phyloP scores from a whole-genome alignment of 1,140 invertebrate species.

The Trachymyrmex cornetzi region DNA sequence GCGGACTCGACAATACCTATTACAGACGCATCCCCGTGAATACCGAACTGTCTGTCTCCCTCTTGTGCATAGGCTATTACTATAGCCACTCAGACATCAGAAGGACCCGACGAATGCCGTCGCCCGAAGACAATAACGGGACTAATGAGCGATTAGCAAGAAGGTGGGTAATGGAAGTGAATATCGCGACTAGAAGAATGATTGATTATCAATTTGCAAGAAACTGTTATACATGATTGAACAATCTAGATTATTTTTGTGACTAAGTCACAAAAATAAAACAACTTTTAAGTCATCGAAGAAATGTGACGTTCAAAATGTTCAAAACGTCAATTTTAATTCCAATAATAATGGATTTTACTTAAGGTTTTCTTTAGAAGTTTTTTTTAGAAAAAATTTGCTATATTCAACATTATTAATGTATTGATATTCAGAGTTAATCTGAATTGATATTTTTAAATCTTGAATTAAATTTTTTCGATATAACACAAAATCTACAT shows the following conservation, averaged over 20 bases:
- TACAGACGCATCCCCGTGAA: slow-evolving; percentile 45
- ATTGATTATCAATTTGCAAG: slow-evolving; percentile 34
- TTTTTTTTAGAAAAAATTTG: too few relatives aligned
- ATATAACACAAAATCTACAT: neutral
- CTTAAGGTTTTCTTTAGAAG: neutral
- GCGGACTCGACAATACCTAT: slow-evolving; percentile 59
- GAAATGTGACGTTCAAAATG: neutral
- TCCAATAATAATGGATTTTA: neutral
- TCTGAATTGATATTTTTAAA: neutral
- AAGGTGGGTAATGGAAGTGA: slow-evolving; percentile 12
- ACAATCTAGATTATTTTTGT: neutral
- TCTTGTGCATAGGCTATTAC: slow-evolving; percentile 29
- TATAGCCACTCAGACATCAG: slow-evolving; percentile 40
- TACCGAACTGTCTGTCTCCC: slow-evolving; percentile 4
- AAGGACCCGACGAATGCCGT: slow-evolving; percentile 35
- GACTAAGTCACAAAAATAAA: neutral
- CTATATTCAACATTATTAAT: neutral
- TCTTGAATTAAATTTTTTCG: slow-evolving; percentile 3
- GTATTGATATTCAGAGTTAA: neutral
- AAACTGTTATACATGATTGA: neutral
- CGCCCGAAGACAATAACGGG: slow-evolving; percentile 40
- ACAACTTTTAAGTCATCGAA: neutral
- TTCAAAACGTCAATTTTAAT: neutral
- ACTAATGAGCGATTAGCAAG: slow-evolving; percentile 60
- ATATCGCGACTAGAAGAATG: slow-evolving; percentile 7